Conservation (phyloP, 2,797 vertebrate species). For the Vipera latastei region DNA sequence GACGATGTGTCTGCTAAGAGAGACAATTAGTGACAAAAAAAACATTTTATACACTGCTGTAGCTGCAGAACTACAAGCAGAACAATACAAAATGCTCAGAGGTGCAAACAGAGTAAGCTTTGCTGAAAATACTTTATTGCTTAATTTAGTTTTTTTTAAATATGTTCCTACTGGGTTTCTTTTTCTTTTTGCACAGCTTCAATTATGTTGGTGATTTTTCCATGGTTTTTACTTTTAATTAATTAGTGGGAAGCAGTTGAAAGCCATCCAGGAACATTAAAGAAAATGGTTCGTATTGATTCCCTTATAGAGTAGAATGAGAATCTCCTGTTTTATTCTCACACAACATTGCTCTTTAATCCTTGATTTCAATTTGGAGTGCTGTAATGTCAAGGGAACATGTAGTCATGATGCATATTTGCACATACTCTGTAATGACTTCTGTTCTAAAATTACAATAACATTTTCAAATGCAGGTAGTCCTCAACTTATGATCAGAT, state of each 20-base stretch:
- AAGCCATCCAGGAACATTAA: constrained; percentile 36
- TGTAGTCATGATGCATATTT: neutral
- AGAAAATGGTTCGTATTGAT: constrained; percentile 24
- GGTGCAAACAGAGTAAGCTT: neutral
- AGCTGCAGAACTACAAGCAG: neutral
- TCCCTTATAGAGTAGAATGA: constrained; percentile 16
- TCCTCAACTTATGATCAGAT: neutral
- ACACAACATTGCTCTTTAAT: neutral
- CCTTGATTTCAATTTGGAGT: neutral
- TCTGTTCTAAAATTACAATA: neutral
- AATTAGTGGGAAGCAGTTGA: constrained; percentile 22
- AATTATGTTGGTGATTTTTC: constrained; percentile 1
- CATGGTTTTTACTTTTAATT: constrained; percentile 17
- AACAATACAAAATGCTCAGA: neutral
- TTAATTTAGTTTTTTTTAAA: constrained; percentile 44
- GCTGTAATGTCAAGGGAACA: neutral
- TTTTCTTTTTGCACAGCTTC: neutral
- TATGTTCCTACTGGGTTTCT: constrained; percentile 17
- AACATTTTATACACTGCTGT: neutral
- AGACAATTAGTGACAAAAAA: neutral
- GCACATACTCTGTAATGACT: neutral
- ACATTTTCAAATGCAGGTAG: neutral
- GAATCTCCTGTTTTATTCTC: neutral
- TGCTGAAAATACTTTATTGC: constrained; percentile 28
- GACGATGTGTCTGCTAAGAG: neutral